Base-by-base conservation (phyloP, 2,888 invertebrate genomes). In the Papilio protenor region DNA sequence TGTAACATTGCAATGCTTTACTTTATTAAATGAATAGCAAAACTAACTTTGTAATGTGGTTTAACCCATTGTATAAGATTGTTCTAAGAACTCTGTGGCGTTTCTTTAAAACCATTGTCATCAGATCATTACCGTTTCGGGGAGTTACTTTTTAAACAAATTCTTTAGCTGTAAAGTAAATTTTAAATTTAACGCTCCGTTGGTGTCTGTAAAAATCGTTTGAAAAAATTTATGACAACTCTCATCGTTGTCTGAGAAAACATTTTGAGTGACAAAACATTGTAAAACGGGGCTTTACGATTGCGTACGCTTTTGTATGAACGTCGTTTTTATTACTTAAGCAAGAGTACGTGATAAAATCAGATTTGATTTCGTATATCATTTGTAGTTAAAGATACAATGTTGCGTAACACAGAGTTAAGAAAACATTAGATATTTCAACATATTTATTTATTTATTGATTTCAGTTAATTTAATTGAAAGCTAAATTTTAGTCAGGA, bases 231-330 rank as follows among this genome's bases (percentile, higher is more conserved):
- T 66, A 40, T 45, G n/a, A 66, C 66, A 66, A 69, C 21, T 16
- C 21, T 69, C n/a, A 69, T 69, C 66, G 40, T 40, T 40, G 40
- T 69, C 66, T 69, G 66, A 66, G 66, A 66, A 66, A 66, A 69
- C 66, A 69, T 69, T 69, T 69, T 40, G 40, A 45, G 11, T 45
- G n/a, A 66, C 40, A 40, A 66, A 45, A 66, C n/a, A 66, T 40
- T 40, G 66, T 66, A 40, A 66, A 45, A 40, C 12, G 18, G 21
- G 45, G 45, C 40, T 69, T 69, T 69, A 69, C 66, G 66, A 69
- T 69, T 45, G 66, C 66, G 21, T 69, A 69, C 45, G 40, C n/a
- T 69, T 40, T 66, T 69, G 45, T 69, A 45, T 45, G 45, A 45
- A 69, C 45, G 45, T 45, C 45, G 45, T 69, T 69, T 69, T 69